Evolutionary conservation across 2,113 vertebrate genomes (phyloP), one percentile per base, ranked within the genome.

Genomic region (Myxocyprinus asiaticus): DNA sequence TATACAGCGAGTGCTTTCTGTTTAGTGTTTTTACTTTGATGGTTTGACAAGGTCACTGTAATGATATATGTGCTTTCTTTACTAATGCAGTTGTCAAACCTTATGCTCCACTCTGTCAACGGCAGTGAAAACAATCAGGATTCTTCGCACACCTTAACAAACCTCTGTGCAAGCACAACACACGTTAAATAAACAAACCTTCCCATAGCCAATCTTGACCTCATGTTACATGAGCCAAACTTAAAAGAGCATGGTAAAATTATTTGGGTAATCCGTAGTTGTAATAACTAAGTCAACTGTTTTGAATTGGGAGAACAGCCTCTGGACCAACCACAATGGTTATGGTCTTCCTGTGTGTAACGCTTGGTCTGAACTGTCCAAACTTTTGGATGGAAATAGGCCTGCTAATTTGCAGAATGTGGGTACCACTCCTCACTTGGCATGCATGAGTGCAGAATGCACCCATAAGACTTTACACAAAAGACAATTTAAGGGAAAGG

Each of bases 401-500:
- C 72, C 87, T 83, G 84, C 89, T 91, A 88, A 91, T 92, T 93
- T 93, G 92, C 91, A 91, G 91, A 86, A 87, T 69, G 79, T 83
- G 71, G 77, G 86, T 64, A 82, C 86, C 83, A 83, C 86, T 83
- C 85, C 81, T 82, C 68, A 22, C 17, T 81, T 88, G 76, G 76
- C 87, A 91, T 89, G 88, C 90, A 89, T 88, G 86, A 86, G 84
- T 65, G 87, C 88, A 80, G 86, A 86, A 84, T 65, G 86, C 88
- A 80, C 89, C 88, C 83, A 59, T 66, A 3, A 67, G 53, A 76
- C 67, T 43, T 78, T 78, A 43, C 62, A 70, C 67, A 77, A 80
- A 66, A 67, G 55, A 67, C 71, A 55, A 81, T 82, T 83, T 82
- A 45, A 11, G 17, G 59, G 51, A 51, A 76, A 58, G 9, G 44